These are phyloP conservation scores for Elanus axillaris DNA, from an alignment of 2,113 vertebrate genomes.

Conservation along the genomic window DNA sequence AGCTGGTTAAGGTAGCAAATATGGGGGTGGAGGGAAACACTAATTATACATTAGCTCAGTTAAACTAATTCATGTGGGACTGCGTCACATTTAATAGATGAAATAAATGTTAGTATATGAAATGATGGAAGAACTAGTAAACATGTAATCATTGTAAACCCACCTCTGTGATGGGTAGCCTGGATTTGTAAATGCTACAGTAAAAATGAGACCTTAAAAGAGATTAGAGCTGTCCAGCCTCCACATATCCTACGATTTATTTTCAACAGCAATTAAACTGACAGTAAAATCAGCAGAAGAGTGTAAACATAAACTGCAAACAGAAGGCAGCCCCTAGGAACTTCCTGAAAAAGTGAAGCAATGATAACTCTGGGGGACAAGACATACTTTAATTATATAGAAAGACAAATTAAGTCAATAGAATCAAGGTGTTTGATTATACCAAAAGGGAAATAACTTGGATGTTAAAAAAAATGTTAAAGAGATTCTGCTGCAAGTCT, in stretches of 20 bases:
- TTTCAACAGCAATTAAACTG: background rate
- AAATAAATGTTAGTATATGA: slow-evolving; percentile 45
- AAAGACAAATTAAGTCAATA: background rate
- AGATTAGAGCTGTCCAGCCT: background rate
- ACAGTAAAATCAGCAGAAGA: background rate
- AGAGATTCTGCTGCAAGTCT: background rate
- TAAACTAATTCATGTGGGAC: slow-evolving; percentile 51
- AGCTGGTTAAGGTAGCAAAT: slow-evolving; percentile 36
- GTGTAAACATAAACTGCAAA: background rate
- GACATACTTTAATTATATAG: background rate
- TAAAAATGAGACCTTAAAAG: background rate
- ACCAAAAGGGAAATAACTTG: background rate
- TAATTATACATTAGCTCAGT: slow-evolving; percentile 60
- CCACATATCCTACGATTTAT: background rate
- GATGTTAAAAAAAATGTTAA: background rate
- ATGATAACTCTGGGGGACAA: background rate
- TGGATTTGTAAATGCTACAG: background rate
- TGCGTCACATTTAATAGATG: background rate
- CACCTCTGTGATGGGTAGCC: background rate
- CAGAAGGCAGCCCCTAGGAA: background rate
- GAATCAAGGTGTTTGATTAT: background rate
- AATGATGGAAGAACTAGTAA: background rate
- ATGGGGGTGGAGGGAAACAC: slow-evolving; percentile 20
- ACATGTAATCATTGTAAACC: background rate
- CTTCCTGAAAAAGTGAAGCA: background rate